These are phyloP conservation scores for Trichogramma dendrolimi DNA, from an alignment of 2,888 invertebrate species.

Conservation along the genomic window DNA sequence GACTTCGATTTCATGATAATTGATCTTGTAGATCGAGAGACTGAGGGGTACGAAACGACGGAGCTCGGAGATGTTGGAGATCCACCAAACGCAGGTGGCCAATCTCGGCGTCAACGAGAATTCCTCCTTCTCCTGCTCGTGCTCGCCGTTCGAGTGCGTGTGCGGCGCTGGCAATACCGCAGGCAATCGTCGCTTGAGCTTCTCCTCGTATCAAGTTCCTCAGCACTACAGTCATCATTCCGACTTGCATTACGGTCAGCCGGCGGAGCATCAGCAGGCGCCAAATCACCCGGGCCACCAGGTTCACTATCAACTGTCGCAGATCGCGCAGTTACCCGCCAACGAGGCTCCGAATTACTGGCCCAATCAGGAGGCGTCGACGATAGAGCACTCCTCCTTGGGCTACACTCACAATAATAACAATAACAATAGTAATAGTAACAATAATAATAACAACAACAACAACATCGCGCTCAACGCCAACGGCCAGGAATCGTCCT, in stretches of 20 bases:
- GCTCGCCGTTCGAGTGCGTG: constrained; percentile 72
- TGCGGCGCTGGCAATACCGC: constrained; percentile 55
- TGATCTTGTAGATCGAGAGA: constrained; percentile 54
- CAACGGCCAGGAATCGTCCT: constrained; percentile 13
- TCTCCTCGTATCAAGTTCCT: constrained; percentile 30
- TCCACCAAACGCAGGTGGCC: constrained; percentile 51
- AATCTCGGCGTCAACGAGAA: constrained; percentile 60
- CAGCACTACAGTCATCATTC: constrained; percentile 36
- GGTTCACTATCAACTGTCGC: neutral
- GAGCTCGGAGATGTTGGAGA: constrained; percentile 52
- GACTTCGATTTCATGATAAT: neutral
- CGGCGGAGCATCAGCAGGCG: neutral
- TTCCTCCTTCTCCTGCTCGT: constrained; percentile 65
- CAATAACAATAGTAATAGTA: too few species aligned
- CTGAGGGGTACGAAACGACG: constrained; percentile 57
- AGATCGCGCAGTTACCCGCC: constrained; percentile 17
- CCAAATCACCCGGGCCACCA: constrained; percentile 5
- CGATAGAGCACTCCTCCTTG: constrained; percentile 26
- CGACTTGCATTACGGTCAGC: constrained; percentile 26
- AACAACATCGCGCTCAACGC: neutral
- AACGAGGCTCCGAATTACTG: constrained; percentile 22
- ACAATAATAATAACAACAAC: constrained; percentile 28
- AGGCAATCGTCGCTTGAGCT: constrained; percentile 36
- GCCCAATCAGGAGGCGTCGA: constrained; percentile 26
- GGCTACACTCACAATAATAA: too few species aligned